Percentiles rank a stretch among this genome's conserved stretches.
Conservation (phyloP, 2,888 invertebrate genomes). For the Lasioglossum malachurum region DNA sequence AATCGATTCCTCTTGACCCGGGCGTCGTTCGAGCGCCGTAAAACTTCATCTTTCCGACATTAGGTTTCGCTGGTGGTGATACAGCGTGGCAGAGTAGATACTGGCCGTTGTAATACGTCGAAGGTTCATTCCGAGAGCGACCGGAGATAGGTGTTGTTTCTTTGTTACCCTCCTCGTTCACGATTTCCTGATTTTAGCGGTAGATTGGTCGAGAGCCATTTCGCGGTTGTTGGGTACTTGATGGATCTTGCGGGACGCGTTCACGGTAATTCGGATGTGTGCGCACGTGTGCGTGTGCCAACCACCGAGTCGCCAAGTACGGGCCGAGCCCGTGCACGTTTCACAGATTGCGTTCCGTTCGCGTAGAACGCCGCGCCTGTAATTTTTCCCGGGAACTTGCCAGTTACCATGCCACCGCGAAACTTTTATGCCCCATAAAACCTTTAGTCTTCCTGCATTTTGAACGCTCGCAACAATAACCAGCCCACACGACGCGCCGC, state of each 20-base stretch:
- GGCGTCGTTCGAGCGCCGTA: conserved; percentile 5
- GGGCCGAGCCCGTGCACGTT: background rate
- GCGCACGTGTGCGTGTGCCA: background rate
- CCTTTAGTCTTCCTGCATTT: conserved; percentile 35
- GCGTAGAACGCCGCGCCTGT: conserved; percentile 19
- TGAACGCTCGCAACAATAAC: conserved; percentile 21
- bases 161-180: conserved; percentile 53
- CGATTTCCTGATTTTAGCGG: conserved; percentile 70
- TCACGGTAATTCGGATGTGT: conserved; percentile 45
- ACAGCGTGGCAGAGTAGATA: background rate
- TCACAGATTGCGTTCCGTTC: conserved; percentile 9
- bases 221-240: conserved; percentile 72
- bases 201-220: conserved; percentile 72
- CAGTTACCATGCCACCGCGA: conserved; percentile 24
- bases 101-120: conserved; percentile 40
- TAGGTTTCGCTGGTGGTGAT: conserved; percentile 29
- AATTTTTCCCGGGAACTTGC: conserved; percentile 42
- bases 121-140: conserved; percentile 25
- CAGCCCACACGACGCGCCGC: background rate
- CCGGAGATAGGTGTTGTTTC: conserved; percentile 49
- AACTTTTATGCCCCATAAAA: conserved; percentile 49
- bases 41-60: conserved; percentile 51
- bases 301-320: background rate
- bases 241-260: conserved; percentile 72
- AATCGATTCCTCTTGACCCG: background rate